phyloP scores from a whole-genome alignment of 1,140 invertebrate species.

The Drosophila fuyamai region DNA sequence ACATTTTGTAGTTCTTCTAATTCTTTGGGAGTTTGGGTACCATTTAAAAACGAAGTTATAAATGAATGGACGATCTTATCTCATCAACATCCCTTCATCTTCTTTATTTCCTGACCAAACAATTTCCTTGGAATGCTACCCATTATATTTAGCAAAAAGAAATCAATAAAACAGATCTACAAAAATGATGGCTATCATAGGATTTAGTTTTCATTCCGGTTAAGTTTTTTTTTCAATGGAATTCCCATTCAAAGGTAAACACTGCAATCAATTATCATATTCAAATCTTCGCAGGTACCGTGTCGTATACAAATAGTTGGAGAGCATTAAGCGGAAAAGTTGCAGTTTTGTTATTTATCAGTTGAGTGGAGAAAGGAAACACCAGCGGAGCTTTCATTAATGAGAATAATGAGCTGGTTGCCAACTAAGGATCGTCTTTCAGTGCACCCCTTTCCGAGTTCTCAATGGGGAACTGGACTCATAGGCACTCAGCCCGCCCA shows the following conservation, averaged over 20 bases:
- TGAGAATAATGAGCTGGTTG: conserved; percentile 56
- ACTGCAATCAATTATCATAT: conserved; percentile 36
- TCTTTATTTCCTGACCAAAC: background rate
- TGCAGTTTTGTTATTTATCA: conserved; percentile 54
- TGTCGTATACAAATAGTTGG: conserved; percentile 59
- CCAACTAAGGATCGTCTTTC: conserved; percentile 33
- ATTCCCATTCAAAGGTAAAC: conserved; percentile 35
- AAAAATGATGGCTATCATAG: conserved; percentile 59
- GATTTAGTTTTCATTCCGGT: conserved; percentile 32
- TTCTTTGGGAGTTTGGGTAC: background rate
- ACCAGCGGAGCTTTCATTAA: conserved; percentile 63
- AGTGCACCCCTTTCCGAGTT: conserved; percentile 21
- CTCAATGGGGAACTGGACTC: conserved; percentile 10
- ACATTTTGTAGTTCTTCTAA: no score
- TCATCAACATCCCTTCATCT: conserved; percentile 13
- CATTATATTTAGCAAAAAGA: background rate
- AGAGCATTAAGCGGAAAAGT: conserved; percentile 37
- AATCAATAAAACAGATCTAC: conserved; percentile 53
- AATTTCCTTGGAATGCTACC: conserved; percentile 27
- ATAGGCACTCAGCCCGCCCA: conserved; percentile 32
- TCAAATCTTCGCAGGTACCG: conserved; percentile 33
- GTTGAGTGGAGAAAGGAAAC: conserved; percentile 27
- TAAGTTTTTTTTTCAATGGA: conserved; percentile 33
- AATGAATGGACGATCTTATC: conserved; percentile 27
- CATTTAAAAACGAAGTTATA: background rate